A percentile compares a stretch with the other conserved stretches of the same genome.
phyloP scores from a whole-genome alignment of 2,888 invertebrate genomes.

The Eueremaeus valkanovi region DNA sequence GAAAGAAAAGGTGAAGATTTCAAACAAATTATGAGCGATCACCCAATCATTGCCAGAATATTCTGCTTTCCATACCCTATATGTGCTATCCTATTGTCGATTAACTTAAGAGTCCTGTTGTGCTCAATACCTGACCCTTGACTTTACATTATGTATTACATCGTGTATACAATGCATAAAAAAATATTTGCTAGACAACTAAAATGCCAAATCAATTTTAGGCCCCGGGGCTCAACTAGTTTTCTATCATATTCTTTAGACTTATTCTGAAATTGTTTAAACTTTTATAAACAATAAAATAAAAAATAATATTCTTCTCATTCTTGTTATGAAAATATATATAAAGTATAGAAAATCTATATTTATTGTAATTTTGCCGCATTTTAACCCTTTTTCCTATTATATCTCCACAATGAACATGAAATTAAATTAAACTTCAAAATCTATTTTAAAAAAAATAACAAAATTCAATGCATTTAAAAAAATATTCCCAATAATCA shows the following conservation, averaged over 20 bases:
- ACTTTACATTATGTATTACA: background rate
- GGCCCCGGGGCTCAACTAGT: background rate
- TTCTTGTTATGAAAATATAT: too few relatives aligned
- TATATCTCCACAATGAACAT: too few relatives aligned
- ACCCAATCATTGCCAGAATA: slow-evolving; percentile 27
- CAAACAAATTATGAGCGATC: slow-evolving; percentile 23
- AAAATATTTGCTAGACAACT: background rate
- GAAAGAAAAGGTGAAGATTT: too few relatives aligned
- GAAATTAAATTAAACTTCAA: too few relatives aligned
- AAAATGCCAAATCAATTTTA: background rate
- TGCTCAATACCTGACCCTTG: background rate
- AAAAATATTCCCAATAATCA: too few relatives aligned
- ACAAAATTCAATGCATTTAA: too few relatives aligned
- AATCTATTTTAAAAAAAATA: too few relatives aligned
- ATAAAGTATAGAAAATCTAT: too few relatives aligned
- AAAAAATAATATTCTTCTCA: too few relatives aligned
- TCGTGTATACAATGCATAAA: background rate
- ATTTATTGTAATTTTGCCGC: too few relatives aligned
- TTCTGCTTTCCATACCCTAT: too few relatives aligned
- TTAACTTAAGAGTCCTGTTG: background rate
- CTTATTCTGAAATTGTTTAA: background rate
- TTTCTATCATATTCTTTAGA: background rate
- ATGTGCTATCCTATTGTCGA: background rate
- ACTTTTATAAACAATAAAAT: background rate
- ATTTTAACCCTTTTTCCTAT: too few relatives aligned